These are phyloP conservation scores for Phylloscopus trochilus DNA, from an alignment of 2,113 vertebrate genomes.

Conservation along the genomic window DNA sequence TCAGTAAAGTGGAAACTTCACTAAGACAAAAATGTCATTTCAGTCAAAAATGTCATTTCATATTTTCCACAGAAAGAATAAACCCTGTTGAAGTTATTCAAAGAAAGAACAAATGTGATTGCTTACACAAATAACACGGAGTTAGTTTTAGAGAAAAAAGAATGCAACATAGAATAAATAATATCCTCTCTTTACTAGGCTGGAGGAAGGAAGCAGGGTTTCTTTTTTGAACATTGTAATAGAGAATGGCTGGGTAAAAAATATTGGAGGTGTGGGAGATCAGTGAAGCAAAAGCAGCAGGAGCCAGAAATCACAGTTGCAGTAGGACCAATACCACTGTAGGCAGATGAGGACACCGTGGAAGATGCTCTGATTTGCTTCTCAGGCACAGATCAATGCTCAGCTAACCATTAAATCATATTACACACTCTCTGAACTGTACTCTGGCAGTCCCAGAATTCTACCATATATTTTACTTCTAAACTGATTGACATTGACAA, in stretches of 20 bases:
- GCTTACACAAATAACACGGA: background rate
- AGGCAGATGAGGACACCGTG: background rate
- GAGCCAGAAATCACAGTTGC: background rate
- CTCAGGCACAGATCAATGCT: background rate
- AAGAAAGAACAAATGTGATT: background rate
- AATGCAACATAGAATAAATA: background rate
- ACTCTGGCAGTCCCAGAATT: background rate
- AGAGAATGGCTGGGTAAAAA: background rate
- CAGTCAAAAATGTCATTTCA: background rate
- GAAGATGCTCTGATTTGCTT: background rate
- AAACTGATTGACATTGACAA: background rate
- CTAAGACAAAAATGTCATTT: background rate
- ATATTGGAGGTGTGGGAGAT: rapidly evolving
- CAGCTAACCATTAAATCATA: background rate
- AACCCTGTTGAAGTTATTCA: background rate
- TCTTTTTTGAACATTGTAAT: background rate
- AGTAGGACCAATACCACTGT: background rate
- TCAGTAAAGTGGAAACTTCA: background rate
- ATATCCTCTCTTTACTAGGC: background rate
- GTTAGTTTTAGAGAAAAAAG: background rate
- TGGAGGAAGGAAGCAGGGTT: background rate
- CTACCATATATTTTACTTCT: background rate
- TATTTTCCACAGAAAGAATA: slow-evolving; percentile 1
- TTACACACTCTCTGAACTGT: background rate
- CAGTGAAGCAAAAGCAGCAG: background rate